These are phyloP conservation scores for Lepus timidus DNA, from an alignment of 2,113 vertebrate species.

Conservation along the genomic window DNA sequence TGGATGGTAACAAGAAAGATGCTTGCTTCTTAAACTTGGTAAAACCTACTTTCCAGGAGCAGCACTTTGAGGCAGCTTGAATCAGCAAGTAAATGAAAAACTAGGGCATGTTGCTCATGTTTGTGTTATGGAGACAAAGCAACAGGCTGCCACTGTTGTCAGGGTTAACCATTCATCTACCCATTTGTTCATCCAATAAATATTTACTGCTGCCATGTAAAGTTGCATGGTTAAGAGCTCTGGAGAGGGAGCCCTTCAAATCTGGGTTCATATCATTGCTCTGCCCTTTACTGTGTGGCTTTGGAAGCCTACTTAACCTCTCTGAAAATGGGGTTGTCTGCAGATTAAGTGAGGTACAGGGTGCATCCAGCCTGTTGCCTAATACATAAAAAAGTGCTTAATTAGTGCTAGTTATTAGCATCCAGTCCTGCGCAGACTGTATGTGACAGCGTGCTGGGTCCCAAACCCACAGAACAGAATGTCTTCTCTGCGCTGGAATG, in stretches of 20 bases:
- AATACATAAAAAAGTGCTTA: background rate
- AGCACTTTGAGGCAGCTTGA: slow-evolving; percentile 22
- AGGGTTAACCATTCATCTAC: slow-evolving; percentile 68
- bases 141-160: background rate
- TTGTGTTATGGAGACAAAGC: slow-evolving; percentile 57
- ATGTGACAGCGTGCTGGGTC: background rate
- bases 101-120: slow-evolving; percentile 35
- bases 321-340: slow-evolving; percentile 38
- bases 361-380: background rate
- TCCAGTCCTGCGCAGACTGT: background rate
- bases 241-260: background rate
- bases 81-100: slow-evolving; percentile 65
- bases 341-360: background rate
- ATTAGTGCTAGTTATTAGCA: background rate
- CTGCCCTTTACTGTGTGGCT: background rate
- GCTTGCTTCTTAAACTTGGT: slow-evolving; percentile 35
- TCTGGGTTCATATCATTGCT: slow-evolving; percentile 24
- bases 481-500: background rate
- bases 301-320: background rate
- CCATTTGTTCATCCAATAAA: slow-evolving; percentile 62
- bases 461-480: background rate
- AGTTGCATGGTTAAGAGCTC: background rate
- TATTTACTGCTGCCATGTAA: background rate
- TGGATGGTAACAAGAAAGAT: slow-evolving; percentile 20
- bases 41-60: slow-evolving; percentile 43